Evolutionary conservation across 2,797 vertebrate genomes (phyloP), one percentile per base, ranked within the genome.

Genomic region (Cyclura pinguis): DNA sequence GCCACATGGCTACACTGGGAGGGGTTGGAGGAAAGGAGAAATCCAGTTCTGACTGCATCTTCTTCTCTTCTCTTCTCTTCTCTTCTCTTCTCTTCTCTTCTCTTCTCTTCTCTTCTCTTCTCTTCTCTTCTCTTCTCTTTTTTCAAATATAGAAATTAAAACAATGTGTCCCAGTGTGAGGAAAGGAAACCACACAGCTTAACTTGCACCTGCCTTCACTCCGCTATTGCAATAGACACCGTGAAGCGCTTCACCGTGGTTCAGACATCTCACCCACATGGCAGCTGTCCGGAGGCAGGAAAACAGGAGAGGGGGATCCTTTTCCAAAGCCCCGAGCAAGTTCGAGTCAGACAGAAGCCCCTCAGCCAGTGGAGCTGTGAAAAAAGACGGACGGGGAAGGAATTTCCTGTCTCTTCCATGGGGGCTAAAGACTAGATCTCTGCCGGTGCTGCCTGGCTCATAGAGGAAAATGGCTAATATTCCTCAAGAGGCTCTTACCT

Each of bases 391-490:
- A 52, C 6, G n/a, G 29, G 89, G 92, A 93, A 93, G 94, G 97
- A 95, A 97, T 97, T 98, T 98, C 97, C 97, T 98, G 97, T 96
- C 96, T 94, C 89, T 93, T 82, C 90, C 84, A 85, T 42, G 18
- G 27, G 62, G 73, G 91, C 73, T 84, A 16, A 50, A 2, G 4
- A 32, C 67, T 69, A 20, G 85, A 87, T 90, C 18, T 84, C 12
- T 3, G 38, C 0, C 0, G 0, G 5, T 84, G 0, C 88, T 80
- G 82, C 0, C 57, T 78, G 80, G 22, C 84, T 27, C 50, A 16
- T 90, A 74, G 18, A 50, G 0, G 0, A 90, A 92, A 88, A 69
- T 14, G 0, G 12, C 83, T 87, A 77, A 6, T 85, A 1, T 88
- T 92, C 91, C 94, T 89, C 74, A 29, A 32, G n/a, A n/a, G 69